Evolutionary conservation across 2,113 vertebrate genomes (phyloP).

Genomic region (Crotalus horridus): DNA sequence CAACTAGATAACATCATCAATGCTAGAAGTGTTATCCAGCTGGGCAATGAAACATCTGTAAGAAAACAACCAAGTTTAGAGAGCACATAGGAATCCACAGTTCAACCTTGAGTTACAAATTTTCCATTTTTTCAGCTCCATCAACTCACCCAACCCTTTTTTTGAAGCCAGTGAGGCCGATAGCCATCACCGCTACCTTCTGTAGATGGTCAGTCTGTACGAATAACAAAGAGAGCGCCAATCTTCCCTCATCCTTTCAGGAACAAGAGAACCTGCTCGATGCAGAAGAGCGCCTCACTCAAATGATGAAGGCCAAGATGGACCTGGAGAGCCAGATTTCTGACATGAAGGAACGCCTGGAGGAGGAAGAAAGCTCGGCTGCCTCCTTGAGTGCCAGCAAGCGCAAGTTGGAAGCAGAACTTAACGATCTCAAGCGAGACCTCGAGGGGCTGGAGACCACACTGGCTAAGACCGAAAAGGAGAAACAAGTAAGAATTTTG

Average conservation of each 20-base stretch:
- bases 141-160: neutral
- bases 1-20: no score
- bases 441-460: constrained; percentile 56
- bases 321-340: constrained; percentile 53
- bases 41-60: neutral
- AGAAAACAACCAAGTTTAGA: neutral
- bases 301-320: constrained; percentile 50
- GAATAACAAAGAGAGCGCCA: neutral
- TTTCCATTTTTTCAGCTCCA: neutral
- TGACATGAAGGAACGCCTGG: constrained; percentile 38
- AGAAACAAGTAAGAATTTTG: constrained; percentile 48
- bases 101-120: neutral
- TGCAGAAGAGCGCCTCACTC: constrained; percentile 48
- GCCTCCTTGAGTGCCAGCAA: constrained; percentile 22
- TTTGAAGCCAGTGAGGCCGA: neutral
- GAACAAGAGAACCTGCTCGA: constrained; percentile 53
- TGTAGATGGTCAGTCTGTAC: neutral
- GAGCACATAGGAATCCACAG: neutral
- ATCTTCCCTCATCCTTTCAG: neutral
- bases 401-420: constrained; percentile 45
- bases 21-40: neutral
- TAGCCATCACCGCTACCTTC: neutral
- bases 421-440: constrained; percentile 50
- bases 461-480: constrained; percentile 54
- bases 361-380: constrained; percentile 53